These are phyloP conservation scores for Corapipo altera DNA, from an alignment of 2,113 vertebrate species.

Conservation along the genomic window DNA sequence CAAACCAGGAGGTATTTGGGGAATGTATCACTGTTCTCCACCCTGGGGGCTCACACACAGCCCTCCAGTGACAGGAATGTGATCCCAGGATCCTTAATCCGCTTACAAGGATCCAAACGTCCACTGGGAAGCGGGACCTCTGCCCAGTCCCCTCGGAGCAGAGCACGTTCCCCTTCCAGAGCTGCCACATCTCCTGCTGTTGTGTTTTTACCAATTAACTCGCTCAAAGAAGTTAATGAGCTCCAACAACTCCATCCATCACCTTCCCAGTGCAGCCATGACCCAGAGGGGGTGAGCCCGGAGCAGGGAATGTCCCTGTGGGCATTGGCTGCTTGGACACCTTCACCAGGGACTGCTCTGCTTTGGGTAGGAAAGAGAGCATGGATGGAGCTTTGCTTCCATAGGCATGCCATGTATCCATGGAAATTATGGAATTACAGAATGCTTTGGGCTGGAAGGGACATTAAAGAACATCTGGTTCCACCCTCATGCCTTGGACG, in stretches of 20 bases:
- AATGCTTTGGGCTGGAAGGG: not conserved
- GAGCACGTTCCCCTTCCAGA: fast-evolving
- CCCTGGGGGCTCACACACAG: not conserved
- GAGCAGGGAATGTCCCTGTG: not conserved
- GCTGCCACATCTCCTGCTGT: not conserved
- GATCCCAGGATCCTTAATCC: not conserved
- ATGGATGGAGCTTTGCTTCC: not conserved
- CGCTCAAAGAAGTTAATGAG: not conserved
- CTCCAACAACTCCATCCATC: not conserved
- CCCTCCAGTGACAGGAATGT: fast-evolving
- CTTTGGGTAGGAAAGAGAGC: not conserved
- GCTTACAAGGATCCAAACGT: fast-evolving
- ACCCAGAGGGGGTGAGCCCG: not conserved
- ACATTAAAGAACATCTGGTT: too few species aligned
- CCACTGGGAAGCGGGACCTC: fast-evolving
- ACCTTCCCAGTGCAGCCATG: fast-evolving
- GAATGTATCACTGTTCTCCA: fast-evolving
- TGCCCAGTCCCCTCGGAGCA: fast-evolving
- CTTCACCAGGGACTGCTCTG: not conserved
- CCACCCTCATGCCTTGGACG: not conserved
- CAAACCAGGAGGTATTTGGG: fast-evolving
- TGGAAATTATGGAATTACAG: not conserved
- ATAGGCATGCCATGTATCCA: fast-evolving
- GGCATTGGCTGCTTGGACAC: not conserved
- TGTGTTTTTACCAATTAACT: not conserved